A percentile compares a stretch with the other conserved stretches of the same genome.
Conservation (phyloP, 2,113 vertebrate species). For the Callipepla californica region DNA sequence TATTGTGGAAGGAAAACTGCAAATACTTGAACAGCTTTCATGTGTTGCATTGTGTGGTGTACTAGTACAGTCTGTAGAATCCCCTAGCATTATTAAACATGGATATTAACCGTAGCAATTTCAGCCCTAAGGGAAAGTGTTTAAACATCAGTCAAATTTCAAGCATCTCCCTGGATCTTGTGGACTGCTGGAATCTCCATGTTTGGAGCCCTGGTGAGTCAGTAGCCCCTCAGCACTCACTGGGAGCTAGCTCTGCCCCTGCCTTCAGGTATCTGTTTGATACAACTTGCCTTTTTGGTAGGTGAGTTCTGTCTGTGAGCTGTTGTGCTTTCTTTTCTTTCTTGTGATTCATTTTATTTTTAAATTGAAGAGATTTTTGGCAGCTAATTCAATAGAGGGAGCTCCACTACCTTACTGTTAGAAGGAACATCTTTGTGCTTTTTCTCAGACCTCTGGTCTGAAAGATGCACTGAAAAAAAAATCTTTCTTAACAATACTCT, state of each 20-base stretch:
- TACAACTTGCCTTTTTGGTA: neutral
- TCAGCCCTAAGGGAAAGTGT: neutral
- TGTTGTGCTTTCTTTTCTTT: neutral
- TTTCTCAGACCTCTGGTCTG: conserved; percentile 31
- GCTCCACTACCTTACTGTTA: conserved; percentile 51
- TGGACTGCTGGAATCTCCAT: neutral
- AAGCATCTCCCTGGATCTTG: neutral
- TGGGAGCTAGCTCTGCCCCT: neutral
- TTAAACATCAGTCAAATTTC: neutral
- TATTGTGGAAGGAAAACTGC: neutral
- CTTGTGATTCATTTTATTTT: neutral
- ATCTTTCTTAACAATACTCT: neutral
- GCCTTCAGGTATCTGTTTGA: accelerated
- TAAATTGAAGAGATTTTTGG: conserved; percentile 29
- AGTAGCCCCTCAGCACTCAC: neutral
- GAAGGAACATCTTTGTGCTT: neutral
- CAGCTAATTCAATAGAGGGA: conserved; percentile 76
- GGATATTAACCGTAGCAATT: neutral
- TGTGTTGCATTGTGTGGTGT: accelerated
- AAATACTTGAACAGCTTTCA: accelerated
- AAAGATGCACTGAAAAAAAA: neutral
- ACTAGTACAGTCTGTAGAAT: neutral
- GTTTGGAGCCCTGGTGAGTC: neutral
- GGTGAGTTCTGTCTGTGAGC: neutral
- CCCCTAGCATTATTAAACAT: neutral